Percentiles rank a stretch among this genome's conserved stretches.
phyloP scores from a whole-genome alignment of 2,888 invertebrate species.

The Argyresthia goedartella region DNA sequence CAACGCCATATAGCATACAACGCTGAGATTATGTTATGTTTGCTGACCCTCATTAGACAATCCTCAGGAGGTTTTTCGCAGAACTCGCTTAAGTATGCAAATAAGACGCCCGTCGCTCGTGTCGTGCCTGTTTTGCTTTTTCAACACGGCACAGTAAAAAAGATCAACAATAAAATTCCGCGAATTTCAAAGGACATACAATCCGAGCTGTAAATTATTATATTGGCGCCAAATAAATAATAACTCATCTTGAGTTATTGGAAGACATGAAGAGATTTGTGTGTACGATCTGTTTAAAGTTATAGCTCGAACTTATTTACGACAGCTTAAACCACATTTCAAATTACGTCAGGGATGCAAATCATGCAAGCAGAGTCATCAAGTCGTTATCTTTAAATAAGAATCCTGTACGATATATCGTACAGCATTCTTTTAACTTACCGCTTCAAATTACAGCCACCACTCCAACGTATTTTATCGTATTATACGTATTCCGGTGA shows the following conservation, averaged over 20 bases:
- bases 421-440: no score
- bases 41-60: conserved; percentile 37
- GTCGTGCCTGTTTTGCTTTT: conserved; percentile 19
- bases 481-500: no score
- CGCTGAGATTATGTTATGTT: conserved; percentile 18
- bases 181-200: background rate
- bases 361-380: no score
- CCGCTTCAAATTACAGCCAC: no score
- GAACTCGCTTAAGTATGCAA: conserved; percentile 40
- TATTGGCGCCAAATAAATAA: background rate
- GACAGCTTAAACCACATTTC: no score
- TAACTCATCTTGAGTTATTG: conserved; percentile 1
- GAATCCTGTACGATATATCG: no score
- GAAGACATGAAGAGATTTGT: background rate
- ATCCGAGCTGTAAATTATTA: background rate
- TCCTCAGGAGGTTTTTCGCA: conserved; percentile 27
- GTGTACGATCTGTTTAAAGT: background rate
- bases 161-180: conserved; percentile 1
- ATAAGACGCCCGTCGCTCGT: conserved; percentile 29
- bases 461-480: no score
- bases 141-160: no score
- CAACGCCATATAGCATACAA: no score
- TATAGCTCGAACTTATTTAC: background rate
- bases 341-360: no score
- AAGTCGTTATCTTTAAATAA: no score